Evolutionary conservation across 2,797 vertebrate genomes (phyloP).

Genomic region (Chromobotia macracanthus): DNA sequence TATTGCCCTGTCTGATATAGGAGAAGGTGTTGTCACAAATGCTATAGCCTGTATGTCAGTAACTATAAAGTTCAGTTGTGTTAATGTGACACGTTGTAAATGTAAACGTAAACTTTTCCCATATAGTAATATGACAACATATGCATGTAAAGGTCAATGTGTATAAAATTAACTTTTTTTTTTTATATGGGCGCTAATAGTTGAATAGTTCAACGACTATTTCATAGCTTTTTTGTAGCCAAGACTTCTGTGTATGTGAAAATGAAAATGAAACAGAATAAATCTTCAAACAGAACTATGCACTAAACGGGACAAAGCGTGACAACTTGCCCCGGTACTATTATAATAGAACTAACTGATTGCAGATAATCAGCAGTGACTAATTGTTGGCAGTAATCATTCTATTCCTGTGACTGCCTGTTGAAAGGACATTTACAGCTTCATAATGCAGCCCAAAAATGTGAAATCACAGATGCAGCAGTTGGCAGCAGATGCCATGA

Average conservation of each 20-base stretch:
- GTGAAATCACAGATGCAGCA: slow-evolving; percentile 49
- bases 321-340: background rate
- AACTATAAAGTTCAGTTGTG: no score
- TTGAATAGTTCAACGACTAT: background rate
- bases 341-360: slow-evolving; percentile 37
- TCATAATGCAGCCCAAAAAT: slow-evolving; percentile 42
- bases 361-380: slow-evolving; percentile 27
- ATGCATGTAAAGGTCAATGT: background rate
- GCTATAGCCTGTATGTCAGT: no score
- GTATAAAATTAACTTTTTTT: background rate
- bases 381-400: slow-evolving; percentile 5
- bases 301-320: background rate
- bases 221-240: background rate
- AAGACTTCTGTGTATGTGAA: slow-evolving; percentile 4
- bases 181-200: background rate
- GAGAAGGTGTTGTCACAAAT: no score
- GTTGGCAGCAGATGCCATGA: slow-evolving; percentile 54
- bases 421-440: slow-evolving; percentile 35
- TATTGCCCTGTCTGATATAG: background rate
- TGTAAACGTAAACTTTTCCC: no score
- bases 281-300: background rate
- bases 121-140: no score
- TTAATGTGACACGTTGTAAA: no score
- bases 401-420: slow-evolving; percentile 14
- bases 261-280: background rate